These are phyloP conservation scores for Sebastes jordani DNA, from an alignment of 2,797 vertebrate species.

Conservation along the genomic window DNA sequence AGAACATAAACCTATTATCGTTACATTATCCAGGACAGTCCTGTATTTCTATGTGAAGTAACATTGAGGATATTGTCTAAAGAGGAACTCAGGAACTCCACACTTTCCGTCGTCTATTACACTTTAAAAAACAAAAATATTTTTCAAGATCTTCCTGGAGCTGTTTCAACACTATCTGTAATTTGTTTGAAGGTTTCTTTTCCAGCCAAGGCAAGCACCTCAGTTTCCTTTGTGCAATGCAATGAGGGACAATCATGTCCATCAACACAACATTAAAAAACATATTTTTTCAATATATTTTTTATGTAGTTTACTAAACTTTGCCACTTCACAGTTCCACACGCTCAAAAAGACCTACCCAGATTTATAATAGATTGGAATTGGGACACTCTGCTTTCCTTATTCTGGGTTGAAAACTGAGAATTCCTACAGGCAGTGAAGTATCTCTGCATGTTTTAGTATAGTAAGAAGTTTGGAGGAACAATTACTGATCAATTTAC, in stretches of 20 bases:
- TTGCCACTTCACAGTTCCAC: background rate
- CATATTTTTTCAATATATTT: background rate
- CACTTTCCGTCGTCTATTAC: background rate
- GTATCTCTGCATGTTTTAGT: background rate
- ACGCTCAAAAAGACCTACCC: background rate
- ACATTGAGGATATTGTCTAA: background rate
- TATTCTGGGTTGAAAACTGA: background rate
- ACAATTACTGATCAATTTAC: slow-evolving; percentile 1
- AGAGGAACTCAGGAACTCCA: background rate
- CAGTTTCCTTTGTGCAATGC: background rate
- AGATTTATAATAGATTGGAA: background rate
- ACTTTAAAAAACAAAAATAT: background rate
- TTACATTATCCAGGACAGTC: background rate
- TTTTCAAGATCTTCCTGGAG: background rate
- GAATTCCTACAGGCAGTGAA: background rate
- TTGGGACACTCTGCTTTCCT: background rate
- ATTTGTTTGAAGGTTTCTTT: background rate
- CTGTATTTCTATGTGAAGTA: background rate
- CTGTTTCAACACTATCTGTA: background rate
- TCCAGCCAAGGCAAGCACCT: background rate
- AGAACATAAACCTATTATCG: background rate
- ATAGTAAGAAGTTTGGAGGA: background rate
- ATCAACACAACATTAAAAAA: background rate
- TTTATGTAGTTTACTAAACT: background rate
- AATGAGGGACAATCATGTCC: background rate